Percentiles rank a stretch among this genome's conserved stretches.
phyloP scores from a whole-genome alignment of 2,113 vertebrate genomes.

The Phylloscopus trochilus region DNA sequence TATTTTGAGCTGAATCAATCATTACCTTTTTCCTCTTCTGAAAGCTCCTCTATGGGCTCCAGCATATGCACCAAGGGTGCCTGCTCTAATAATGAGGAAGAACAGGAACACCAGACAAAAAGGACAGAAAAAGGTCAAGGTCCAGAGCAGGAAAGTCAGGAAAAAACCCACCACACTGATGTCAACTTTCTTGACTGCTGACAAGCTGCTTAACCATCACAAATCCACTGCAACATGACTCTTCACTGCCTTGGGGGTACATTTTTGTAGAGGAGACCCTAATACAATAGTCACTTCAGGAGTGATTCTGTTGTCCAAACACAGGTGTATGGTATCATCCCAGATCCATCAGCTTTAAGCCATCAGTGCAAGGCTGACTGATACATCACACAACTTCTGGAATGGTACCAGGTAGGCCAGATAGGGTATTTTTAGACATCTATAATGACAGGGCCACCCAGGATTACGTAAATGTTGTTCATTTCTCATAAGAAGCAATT shows the following conservation, averaged over 20 bases:
- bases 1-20: background rate
- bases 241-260: background rate
- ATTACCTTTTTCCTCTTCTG: slow-evolving; percentile 97
- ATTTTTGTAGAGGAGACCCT: background rate
- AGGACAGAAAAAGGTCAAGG: slow-evolving; percentile 62
- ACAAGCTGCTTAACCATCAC: background rate
- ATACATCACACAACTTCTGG: background rate
- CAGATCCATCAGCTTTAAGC: background rate
- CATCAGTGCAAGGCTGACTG: background rate
- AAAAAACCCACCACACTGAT: background rate
- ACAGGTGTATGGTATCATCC: background rate
- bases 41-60: slow-evolving; percentile 95
- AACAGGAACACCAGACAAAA: slow-evolving; percentile 70
- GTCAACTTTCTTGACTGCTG: background rate
- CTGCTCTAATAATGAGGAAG: slow-evolving; percentile 82
- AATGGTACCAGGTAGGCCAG: background rate
- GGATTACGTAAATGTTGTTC: background rate
- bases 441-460: background rate
- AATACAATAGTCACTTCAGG: background rate
- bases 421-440: background rate
- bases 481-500: background rate
- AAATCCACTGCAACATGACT: background rate
- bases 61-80: slow-evolving; percentile 80
- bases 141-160: slow-evolving; percentile 28
- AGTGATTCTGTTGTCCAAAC: background rate